Percentiles rank a stretch among this genome's conserved stretches.
Conservation (phyloP, 1,140 invertebrate species). For the Philotrypesis tridentata region DNA sequence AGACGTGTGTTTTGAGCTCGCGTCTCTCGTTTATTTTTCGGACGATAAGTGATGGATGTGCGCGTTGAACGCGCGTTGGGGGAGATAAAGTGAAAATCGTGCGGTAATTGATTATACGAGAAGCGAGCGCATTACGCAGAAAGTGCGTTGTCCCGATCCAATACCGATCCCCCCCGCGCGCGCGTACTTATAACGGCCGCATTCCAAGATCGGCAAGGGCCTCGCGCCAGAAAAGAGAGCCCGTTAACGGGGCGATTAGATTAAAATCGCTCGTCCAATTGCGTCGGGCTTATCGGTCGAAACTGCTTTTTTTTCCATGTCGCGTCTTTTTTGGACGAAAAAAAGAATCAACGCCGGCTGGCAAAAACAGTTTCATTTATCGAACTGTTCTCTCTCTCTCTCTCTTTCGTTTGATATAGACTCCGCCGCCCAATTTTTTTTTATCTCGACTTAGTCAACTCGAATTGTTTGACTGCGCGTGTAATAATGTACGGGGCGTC, state of each 20-base stretch:
- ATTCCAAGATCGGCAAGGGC: neutral
- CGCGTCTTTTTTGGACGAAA: too few relatives aligned
- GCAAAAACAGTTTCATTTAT: too few relatives aligned
- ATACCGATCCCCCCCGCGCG: neutral
- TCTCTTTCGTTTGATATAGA: too few relatives aligned
- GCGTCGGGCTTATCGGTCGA: neutral
- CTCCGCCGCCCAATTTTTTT: too few relatives aligned
- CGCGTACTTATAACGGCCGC: neutral
- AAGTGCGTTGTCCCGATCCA: neutral
- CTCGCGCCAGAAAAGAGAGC: neutral
- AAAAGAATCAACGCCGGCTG: too few relatives aligned
- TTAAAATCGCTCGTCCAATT: neutral
- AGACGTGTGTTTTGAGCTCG: too few relatives aligned
- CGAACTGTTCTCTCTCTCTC: neutral
- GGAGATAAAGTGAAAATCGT: neutral
- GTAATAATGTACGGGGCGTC: too few relatives aligned
- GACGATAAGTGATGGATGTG: too few relatives aligned
- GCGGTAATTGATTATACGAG: neutral
- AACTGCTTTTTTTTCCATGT: neutral
- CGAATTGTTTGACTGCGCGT: too few relatives aligned
- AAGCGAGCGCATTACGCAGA: neutral
- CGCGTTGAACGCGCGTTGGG: too few relatives aligned
- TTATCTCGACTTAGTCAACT: too few relatives aligned
- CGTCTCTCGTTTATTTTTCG: too few relatives aligned
- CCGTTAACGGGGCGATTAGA: neutral